Percentiles rank a stretch among this genome's conserved stretches.
Conservation (phyloP, 2,888 invertebrate genomes). For the Drosophila macrospina region DNA sequence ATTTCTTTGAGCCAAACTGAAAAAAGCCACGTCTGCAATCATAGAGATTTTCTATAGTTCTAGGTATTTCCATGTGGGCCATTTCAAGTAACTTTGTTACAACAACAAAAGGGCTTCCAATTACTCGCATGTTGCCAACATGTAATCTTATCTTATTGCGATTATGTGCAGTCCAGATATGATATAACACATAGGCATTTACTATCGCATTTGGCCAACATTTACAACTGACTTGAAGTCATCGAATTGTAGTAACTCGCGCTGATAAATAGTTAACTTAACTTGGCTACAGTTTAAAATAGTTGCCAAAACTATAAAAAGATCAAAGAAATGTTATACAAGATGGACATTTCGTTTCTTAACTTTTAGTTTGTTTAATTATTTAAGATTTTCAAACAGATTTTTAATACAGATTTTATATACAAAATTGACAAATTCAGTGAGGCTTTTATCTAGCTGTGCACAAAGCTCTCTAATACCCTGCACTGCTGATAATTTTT, state of each 20-base stretch:
- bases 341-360: too few species aligned
- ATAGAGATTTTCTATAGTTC: constrained; percentile 12
- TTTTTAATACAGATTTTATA: too few species aligned
- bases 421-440: too few species aligned
- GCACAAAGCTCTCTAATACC: too few species aligned
- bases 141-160: constrained; percentile 52
- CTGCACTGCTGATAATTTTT: too few species aligned
- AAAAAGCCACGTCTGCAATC: constrained; percentile 42
- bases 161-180: constrained; percentile 52
- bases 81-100: not conserved
- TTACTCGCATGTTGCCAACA: constrained; percentile 14
- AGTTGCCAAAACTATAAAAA: not conserved
- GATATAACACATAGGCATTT: constrained; percentile 24
- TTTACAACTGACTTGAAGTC: constrained; percentile 37
- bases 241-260: not conserved
- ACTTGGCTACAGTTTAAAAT: not conserved
- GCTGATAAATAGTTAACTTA: not conserved
- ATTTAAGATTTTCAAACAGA: too few species aligned
- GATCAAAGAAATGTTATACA: too few species aligned
- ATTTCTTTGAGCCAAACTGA: not conserved
- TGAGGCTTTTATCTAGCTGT: too few species aligned
- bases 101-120: constrained; percentile 14
- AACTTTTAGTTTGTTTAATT: too few species aligned
- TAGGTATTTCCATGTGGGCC: constrained; percentile 17
- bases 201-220: constrained; percentile 23